Evolutionary conservation across 2,797 vertebrate species (phyloP).

Genomic region (Hippopotamyrus pictus): DNA sequence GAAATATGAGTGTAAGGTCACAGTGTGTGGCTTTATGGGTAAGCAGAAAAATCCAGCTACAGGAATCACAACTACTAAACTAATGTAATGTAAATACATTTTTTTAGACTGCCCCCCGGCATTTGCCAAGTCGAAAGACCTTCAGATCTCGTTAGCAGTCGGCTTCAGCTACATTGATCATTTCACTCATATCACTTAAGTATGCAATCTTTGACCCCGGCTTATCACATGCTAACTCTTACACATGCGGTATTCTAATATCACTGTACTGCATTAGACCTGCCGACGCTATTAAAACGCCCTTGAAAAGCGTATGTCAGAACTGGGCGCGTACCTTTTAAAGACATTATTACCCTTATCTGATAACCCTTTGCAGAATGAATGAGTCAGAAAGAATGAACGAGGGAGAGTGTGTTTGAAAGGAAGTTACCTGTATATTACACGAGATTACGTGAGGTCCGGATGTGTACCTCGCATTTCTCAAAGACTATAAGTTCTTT

Average conservation of each 20-base stretch:
- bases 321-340: slow-evolving; percentile 2
- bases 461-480: background rate
- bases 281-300: background rate
- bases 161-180: background rate
- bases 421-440: background rate
- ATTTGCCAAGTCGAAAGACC: background rate
- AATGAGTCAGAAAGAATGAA: background rate
- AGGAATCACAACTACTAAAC: background rate
- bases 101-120: background rate
- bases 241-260: background rate
- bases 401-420: background rate
- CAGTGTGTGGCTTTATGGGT: background rate
- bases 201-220: background rate
- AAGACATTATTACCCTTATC: background rate
- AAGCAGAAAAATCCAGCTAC: background rate
- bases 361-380: background rate
- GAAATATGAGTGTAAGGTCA: background rate
- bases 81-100: background rate
- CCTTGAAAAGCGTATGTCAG: background rate
- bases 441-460: background rate
- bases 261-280: background rate
- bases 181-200: background rate
- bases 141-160: background rate
- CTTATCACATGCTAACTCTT: background rate
- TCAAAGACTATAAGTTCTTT: background rate